Evolutionary conservation across 2,797 vertebrate genomes (phyloP).

Genomic region (Octomys mimax): DNA sequence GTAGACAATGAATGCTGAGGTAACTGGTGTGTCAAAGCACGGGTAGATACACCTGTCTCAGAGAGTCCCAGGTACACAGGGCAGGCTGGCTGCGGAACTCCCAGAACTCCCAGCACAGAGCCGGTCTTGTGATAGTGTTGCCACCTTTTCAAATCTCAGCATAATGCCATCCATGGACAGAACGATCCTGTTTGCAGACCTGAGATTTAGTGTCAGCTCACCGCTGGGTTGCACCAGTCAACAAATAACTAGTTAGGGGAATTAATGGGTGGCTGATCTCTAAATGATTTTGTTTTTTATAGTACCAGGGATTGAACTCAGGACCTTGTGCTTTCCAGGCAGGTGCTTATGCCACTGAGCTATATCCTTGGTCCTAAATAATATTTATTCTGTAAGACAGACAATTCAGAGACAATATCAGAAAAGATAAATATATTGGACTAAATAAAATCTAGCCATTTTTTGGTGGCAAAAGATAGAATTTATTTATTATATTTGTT

Average conservation of each 20-base stretch:
- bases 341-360: too few species aligned
- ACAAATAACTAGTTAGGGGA: conserved; percentile 43
- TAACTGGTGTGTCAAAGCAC: conserved; percentile 98
- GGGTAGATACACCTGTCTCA: conserved; percentile 95
- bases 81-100: background rate
- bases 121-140: background rate
- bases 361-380: background rate
- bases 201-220: conserved; percentile 89
- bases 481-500: background rate
- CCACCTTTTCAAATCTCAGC: conserved; percentile 86
- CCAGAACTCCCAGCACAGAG: background rate
- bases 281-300: background rate
- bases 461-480: conserved; percentile 8
- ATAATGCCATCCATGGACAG: conserved; percentile 87
- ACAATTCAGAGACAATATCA: background rate
- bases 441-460: conserved; percentile 4
- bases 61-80: conserved; percentile 2
- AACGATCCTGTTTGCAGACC: conserved; percentile 90
- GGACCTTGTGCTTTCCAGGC: too few species aligned
- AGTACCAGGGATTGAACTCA: too few species aligned
- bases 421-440: conserved; percentile 40
- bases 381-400: background rate
- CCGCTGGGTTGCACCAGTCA: conserved; percentile 90
- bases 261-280: background rate
- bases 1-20: conserved; percentile 97